Evolutionary conservation across 2,888 invertebrate species (phyloP).

Genomic region (Agrenia bidenticulata): DNA sequence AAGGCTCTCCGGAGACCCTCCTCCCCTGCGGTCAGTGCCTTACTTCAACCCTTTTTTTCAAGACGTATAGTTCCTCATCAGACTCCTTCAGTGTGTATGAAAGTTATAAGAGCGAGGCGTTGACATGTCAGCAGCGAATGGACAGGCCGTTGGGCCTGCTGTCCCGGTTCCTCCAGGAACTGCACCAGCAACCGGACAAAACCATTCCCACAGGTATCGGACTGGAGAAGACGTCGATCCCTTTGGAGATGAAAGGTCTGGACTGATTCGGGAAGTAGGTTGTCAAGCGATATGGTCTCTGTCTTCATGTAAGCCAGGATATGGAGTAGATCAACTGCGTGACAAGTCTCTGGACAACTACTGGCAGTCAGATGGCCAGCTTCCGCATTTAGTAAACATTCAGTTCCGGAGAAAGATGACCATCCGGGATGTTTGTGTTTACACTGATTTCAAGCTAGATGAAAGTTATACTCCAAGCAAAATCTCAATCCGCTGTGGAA

Average conservation of each 20-base stretch:
- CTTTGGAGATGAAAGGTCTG: conserved; percentile 63
- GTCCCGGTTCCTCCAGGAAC: background rate
- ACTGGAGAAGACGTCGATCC: conserved; percentile 60
- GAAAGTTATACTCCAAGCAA: conserved; percentile 98
- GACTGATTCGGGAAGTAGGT: conserved; percentile 78
- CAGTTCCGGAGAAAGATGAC: conserved; percentile 94
- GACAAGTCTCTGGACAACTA: conserved; percentile 96
- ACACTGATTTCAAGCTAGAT: conserved; percentile 96
- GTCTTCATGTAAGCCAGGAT: conserved; percentile 98
- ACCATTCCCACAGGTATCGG: conserved; percentile 35
- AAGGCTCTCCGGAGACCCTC: too few species aligned
- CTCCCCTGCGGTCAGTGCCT: too few species aligned
- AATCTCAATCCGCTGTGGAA: conserved; percentile 88
- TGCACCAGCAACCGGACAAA: conserved; percentile 16
- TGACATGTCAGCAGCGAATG: too few species aligned
- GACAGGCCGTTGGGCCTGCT: background rate
- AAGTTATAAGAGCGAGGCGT: too few species aligned
- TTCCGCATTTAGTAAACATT: conserved; percentile 96
- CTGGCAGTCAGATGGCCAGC: conserved; percentile 99
- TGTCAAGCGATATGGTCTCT: conserved; percentile 95
- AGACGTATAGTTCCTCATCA: too few species aligned
- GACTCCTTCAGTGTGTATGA: too few species aligned
- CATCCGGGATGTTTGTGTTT: conserved; percentile 92
- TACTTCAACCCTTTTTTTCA: too few species aligned
- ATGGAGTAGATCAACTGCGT: conserved; percentile 93